A percentile compares a stretch with the other conserved stretches of the same genome.
phyloP scores from a whole-genome alignment of 2,888 invertebrate genomes.

The Oxyscelio sp. region DNA sequence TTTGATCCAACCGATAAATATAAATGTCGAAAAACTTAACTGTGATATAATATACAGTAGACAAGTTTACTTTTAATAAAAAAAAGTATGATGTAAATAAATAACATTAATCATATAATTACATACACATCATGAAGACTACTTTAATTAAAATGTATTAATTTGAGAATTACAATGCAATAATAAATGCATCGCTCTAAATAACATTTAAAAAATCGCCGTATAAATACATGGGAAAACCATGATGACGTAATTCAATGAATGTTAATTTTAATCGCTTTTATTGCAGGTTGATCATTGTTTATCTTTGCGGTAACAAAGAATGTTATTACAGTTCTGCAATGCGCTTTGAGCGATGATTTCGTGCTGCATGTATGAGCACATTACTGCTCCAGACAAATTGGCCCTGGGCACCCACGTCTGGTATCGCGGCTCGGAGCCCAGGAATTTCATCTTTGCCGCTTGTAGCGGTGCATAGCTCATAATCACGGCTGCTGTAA shows the following conservation, averaged over 20 bases:
- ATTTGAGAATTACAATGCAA: no score
- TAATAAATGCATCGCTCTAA: no score
- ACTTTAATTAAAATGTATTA: no score
- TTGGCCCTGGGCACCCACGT: conserved; percentile 75
- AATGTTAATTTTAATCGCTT: conserved; percentile 49
- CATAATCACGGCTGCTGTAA: conserved; percentile 73
- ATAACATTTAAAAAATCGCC: no score
- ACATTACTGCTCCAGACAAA: conserved; percentile 71
- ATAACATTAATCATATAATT: no score
- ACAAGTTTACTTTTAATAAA: no score
- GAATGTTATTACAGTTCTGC: conserved; percentile 73
- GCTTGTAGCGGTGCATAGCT: conserved; percentile 70
- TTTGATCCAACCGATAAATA: no score
- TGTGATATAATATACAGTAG: no score
- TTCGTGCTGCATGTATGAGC: conserved; percentile 66
- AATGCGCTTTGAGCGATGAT: conserved; percentile 73
- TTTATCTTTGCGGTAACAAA: conserved; percentile 67
- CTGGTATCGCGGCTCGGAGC: conserved; percentile 65
- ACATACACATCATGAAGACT: no score
- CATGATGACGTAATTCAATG: conserved; percentile 46
- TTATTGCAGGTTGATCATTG: conserved; percentile 64
- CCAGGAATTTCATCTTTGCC: conserved; percentile 74
- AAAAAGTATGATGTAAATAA: no score
- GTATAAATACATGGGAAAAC: conserved; percentile 6
- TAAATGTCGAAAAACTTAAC: no score